Evolutionary conservation across 2,113 vertebrate genomes (phyloP).

Genomic region (Podiceps cristatus): DNA sequence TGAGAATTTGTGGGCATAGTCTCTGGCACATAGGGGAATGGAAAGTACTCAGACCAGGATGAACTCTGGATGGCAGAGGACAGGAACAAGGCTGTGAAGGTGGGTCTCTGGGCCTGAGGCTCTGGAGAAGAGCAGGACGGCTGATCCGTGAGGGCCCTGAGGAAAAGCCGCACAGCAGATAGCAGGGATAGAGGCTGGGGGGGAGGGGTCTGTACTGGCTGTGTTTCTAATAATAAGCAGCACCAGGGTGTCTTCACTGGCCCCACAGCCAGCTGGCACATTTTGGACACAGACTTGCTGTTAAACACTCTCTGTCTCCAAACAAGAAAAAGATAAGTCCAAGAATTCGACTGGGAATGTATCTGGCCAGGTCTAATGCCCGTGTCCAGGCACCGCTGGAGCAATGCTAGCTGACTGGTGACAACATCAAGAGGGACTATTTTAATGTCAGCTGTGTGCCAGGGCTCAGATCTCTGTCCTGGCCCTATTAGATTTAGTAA

Average conservation of each 20-base stretch:
- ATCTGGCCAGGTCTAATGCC: neutral
- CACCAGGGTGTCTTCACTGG: neutral
- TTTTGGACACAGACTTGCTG: neutral
- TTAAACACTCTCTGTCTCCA: neutral
- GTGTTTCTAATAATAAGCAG: neutral
- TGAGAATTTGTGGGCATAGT: neutral
- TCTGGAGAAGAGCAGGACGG: neutral
- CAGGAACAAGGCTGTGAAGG: neutral
- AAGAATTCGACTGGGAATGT: neutral
- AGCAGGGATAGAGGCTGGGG: neutral
- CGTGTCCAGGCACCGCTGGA: neutral
- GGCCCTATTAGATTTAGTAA: neutral
- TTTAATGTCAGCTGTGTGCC: neutral
- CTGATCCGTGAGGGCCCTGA: neutral
- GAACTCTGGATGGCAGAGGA: neutral
- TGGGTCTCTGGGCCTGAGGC: rapidly evolving
- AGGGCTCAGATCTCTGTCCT: neutral
- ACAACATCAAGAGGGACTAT: neutral
- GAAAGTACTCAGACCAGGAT: neutral
- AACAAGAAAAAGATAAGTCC: neutral
- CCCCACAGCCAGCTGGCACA: neutral
- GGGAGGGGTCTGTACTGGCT: neutral
- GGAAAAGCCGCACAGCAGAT: neutral
- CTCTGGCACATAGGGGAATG: neutral
- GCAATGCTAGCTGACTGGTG: neutral